These are phyloP conservation scores for Cantharis flavilabris DNA, from an alignment of 2,888 invertebrate species.

Conservation along the genomic window DNA sequence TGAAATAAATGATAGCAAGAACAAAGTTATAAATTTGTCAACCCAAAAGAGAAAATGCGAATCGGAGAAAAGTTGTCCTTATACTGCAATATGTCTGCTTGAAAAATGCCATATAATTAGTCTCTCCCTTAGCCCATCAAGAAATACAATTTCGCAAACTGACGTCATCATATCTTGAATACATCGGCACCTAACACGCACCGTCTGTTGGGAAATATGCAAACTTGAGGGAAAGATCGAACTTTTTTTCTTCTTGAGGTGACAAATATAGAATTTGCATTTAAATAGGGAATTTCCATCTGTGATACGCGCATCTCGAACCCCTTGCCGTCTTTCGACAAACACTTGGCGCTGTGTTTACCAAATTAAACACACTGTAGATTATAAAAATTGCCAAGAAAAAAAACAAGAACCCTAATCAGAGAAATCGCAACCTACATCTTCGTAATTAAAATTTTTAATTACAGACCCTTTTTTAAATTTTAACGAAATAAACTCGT, in stretches of 20 bases:
- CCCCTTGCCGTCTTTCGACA: slow-evolving; percentile 45
- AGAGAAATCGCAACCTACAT: slow-evolving; percentile 10
- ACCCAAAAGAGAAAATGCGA: slow-evolving; percentile 27
- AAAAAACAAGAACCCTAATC: slow-evolving; percentile 27
- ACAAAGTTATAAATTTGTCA: slow-evolving; percentile 30
- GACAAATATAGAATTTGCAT: slow-evolving; percentile 71
- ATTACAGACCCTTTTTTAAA: slow-evolving; percentile 19
- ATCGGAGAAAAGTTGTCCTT: slow-evolving; percentile 38
- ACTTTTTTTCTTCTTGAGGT: slow-evolving; percentile 57
- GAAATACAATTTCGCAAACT: slow-evolving; percentile 42
- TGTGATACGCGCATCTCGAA: slow-evolving; percentile 56
- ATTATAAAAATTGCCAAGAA: slow-evolving; percentile 25
- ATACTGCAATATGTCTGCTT: slow-evolving; percentile 41
- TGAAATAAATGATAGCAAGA: slow-evolving; percentile 29
- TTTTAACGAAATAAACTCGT: neutral
- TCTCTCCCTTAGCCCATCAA: slow-evolving; percentile 41
- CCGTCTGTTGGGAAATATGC: slow-evolving; percentile 53
- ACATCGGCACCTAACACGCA: slow-evolving; percentile 33
- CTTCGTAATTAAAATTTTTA: neutral
- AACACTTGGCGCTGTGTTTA: slow-evolving; percentile 50
- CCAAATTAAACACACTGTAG: slow-evolving; percentile 43
- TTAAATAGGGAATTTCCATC: slow-evolving; percentile 70
- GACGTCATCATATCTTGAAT: slow-evolving; percentile 35
- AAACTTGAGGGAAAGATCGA: slow-evolving; percentile 54
- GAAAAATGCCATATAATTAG: slow-evolving; percentile 52